These are phyloP conservation scores for Macrosiphum euphorbiae DNA, from an alignment of 2,888 invertebrate genomes.

Conservation along the genomic window DNA sequence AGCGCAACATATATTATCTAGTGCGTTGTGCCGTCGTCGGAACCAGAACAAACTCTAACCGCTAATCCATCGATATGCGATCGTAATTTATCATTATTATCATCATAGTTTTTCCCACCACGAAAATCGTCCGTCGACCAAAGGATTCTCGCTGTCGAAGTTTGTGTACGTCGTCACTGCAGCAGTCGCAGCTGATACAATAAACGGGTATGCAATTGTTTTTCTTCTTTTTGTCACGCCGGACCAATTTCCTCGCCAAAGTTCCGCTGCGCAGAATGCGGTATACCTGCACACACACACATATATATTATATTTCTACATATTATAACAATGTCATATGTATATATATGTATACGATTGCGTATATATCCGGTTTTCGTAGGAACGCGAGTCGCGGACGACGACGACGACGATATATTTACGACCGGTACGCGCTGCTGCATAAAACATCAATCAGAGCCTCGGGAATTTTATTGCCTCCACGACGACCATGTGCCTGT, in stretches of 20 bases:
- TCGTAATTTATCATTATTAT: not conserved
- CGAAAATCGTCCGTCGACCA: not conserved
- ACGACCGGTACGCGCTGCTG: constrained; percentile 59
- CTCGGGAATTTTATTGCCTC: constrained; percentile 54
- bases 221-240: constrained; percentile 29
- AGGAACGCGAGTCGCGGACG: constrained; percentile 44
- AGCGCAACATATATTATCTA: not conserved
- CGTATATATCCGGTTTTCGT: constrained; percentile 52
- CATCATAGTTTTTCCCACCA: not conserved
- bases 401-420: constrained; percentile 42
- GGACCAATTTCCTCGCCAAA: constrained; percentile 57
- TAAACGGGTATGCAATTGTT: not conserved
- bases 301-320: not conserved
- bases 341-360: not conserved
- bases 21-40: not conserved
- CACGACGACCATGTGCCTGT: not conserved
- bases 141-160: not conserved
- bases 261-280: constrained; percentile 34
- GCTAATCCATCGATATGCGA: not conserved
- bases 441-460: constrained; percentile 63
- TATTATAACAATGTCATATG: not conserved
- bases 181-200: not conserved
- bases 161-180: not conserved
- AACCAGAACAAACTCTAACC: not conserved
- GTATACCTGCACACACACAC: no score